Base-by-base conservation (phyloP, 2,113 vertebrate species). In the Anthoscopus minutus region DNA sequence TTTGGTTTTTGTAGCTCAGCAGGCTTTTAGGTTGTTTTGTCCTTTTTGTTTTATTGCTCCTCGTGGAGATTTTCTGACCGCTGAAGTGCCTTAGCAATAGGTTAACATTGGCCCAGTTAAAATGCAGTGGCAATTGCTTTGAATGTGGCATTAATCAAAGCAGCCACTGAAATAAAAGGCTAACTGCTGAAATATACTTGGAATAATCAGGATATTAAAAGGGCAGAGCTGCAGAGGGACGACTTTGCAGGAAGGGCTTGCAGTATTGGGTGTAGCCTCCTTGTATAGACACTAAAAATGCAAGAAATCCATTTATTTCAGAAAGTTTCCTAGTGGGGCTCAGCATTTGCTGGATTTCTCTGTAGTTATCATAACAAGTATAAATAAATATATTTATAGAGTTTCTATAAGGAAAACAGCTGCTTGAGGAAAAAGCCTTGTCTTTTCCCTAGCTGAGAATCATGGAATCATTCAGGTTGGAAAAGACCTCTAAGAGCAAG, bases 141-240 rank as follows among this genome's bases (percentile, higher is more conserved):
- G 89, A 89, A 33, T 70, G 78, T 62, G 94, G 81, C 45, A 94
- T 95, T 85, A 82, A 95, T 95, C 88, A 95, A 88, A 88, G 74
- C 90, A 72, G 33, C 58, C 87, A 82, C 51, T 89, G 85, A 66
- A 91, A 85, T 73, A 60, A 62, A 80, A 53, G 87, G 70, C 15
- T 9, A n/a, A 25, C 74, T 95, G 84, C 74, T 95, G 93, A 91
- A 89, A 93, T 57, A 3, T 16, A 6, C 40, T 82, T 80, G 81
- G 78, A 89, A 76, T 82, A 54, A 87, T 89, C 37, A 70, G 89
- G 84, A 73, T 93, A 51, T 66, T 37, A 23, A 89, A 87, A 88
- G 82, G 74, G 40, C 69, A 33, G 57, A 27, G 58, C 71, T 56
- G 24, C 10, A 11, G 19, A 72, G 70, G 66, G 71, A 44, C 0